These are phyloP conservation scores for Cataglyphis cursor DNA, from an alignment of 2,888 invertebrate genomes.

Conservation along the genomic window DNA sequence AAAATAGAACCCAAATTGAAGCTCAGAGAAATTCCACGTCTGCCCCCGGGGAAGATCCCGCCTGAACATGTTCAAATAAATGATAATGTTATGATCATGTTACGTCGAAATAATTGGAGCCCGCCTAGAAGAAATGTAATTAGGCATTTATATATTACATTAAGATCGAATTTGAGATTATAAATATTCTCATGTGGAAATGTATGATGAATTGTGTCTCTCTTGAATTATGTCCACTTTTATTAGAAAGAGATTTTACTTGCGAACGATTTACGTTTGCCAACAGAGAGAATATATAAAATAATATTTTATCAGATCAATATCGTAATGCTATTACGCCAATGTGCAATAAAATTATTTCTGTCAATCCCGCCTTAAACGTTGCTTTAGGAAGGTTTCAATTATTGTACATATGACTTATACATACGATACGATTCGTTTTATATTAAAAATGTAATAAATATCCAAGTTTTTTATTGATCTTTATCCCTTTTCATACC, in stretches of 20 bases:
- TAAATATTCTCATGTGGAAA: constrained; percentile 63
- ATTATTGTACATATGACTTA: constrained; percentile 85
- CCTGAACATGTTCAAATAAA: constrained; percentile 83
- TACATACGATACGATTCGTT: constrained; percentile 82
- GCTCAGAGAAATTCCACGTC: constrained; percentile 83
- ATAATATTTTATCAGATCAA: constrained; percentile 68
- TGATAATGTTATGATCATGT: constrained; percentile 71
- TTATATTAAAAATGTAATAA: constrained; percentile 78
- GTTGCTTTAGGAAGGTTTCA: constrained; percentile 82
- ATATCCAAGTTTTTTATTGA: constrained; percentile 66
- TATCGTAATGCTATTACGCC: constrained; percentile 67
- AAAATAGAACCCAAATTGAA: constrained; percentile 83
- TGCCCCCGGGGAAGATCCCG: constrained; percentile 83
- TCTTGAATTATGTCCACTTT: constrained; percentile 1
- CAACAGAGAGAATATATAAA: constrained; percentile 50
- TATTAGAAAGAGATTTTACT: constrained; percentile 58
- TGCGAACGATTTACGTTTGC: constrained; percentile 57
- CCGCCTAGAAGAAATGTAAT: constrained; percentile 74
- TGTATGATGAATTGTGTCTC: constrained; percentile 61
- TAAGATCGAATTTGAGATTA: constrained; percentile 57
- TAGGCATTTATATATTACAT: constrained; percentile 71
- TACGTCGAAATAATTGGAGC: constrained; percentile 79
- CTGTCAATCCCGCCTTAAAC: constrained; percentile 71
- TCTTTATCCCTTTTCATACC: not conserved
- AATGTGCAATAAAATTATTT: constrained; percentile 77